These are phyloP conservation scores for Eidolon helvum DNA, from an alignment of 2,113 vertebrate genomes.

Conservation along the genomic window DNA sequence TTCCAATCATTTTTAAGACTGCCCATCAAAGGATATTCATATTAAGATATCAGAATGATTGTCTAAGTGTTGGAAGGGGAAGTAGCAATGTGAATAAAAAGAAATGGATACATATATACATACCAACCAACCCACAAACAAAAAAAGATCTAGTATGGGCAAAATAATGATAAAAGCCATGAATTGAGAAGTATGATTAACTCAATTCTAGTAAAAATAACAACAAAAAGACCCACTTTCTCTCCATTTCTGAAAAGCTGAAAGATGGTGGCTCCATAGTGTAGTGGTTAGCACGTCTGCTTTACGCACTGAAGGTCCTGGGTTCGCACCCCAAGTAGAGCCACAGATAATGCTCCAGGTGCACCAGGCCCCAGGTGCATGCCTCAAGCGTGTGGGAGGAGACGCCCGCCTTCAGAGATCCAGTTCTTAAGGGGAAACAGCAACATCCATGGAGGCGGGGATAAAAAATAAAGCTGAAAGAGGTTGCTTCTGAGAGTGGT, in stretches of 20 bases:
- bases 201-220: not conserved
- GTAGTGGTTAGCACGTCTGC: too few relatives aligned
- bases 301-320: too few relatives aligned
- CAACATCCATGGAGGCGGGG: too few relatives aligned
- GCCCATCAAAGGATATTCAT: not conserved
- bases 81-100: conserved; percentile 5
- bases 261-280: not conserved
- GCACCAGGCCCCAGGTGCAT: too few relatives aligned
- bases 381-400: too few relatives aligned
- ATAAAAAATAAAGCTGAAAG: not conserved
- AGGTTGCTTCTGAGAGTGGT: not conserved
- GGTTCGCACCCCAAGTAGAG: too few relatives aligned
- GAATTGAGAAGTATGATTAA: not conserved
- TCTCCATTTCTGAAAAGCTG: conserved; percentile 6
- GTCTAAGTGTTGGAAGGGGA: not conserved
- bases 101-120: not conserved
- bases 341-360: too few relatives aligned
- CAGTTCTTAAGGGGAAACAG: too few relatives aligned
- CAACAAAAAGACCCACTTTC: not conserved
- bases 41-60: not conserved
- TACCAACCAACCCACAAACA: not conserved
- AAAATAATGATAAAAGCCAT: not conserved
- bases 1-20: not conserved
- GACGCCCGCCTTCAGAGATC: too few relatives aligned
- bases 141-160: not conserved